phyloP scores from a whole-genome alignment of 2,888 invertebrate genomes.

The Eremobia ochroleuca region DNA sequence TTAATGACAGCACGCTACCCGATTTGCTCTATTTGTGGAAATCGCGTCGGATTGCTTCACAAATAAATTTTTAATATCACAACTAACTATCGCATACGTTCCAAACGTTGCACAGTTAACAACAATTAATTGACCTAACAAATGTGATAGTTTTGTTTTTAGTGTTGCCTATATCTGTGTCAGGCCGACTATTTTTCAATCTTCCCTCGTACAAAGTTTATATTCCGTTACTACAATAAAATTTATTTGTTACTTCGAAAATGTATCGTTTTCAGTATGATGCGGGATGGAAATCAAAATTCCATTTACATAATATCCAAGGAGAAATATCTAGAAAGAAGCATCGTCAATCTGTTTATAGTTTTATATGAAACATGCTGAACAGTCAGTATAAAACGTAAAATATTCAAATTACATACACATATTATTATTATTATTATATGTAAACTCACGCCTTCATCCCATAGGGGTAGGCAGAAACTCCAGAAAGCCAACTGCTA shows the following conservation, averaged over 20 bases:
- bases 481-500: neutral
- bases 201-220: too few relatives aligned
- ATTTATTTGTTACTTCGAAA: conserved; percentile 47
- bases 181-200: too few relatives aligned
- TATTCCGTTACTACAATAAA: conserved; percentile 34
- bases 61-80: too few relatives aligned
- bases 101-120: too few relatives aligned
- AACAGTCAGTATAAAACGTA: neutral
- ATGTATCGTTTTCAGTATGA: conserved; percentile 41
- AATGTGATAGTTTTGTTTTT: too few relatives aligned
- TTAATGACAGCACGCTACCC: too few relatives aligned
- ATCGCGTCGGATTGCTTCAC: too few relatives aligned
- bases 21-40: too few relatives aligned
- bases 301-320: conserved; percentile 35
- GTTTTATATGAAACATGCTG: neutral
- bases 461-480: neutral
- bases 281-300: conserved; percentile 38
- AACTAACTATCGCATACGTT: too few relatives aligned
- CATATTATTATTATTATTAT: too few relatives aligned
- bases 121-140: too few relatives aligned
- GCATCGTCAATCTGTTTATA: neutral
- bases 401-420: neutral
- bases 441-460: neutral
- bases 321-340: neutral
- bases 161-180: too few relatives aligned